phyloP scores from a whole-genome alignment of 1,140 invertebrate species.

The Hestina assimilis region DNA sequence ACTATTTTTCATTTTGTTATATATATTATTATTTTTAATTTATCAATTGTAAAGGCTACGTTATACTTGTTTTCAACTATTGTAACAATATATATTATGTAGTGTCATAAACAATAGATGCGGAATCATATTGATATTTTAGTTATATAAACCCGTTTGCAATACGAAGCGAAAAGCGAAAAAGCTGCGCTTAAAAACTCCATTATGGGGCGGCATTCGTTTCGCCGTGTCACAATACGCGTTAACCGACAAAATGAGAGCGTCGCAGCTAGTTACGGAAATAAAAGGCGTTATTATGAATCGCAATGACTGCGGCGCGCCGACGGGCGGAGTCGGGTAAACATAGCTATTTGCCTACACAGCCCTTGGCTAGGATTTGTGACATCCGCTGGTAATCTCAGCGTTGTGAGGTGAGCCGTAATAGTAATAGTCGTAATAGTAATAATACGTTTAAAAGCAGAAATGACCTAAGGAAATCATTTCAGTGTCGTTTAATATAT shows the following conservation, averaged over 20 bases:
- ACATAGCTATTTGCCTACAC: constrained; percentile 64
- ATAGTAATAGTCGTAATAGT: not conserved
- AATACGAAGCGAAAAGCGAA: constrained; percentile 54
- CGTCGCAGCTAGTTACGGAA: constrained; percentile 70
- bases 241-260: constrained; percentile 70
- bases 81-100: not conserved
- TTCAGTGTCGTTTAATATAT: too few species aligned
- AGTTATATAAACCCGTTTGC: constrained; percentile 65
- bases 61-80: too few species aligned
- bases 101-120: constrained; percentile 33
- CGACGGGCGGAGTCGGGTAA: constrained; percentile 54
- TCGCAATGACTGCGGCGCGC: constrained; percentile 37
- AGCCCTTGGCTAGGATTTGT: constrained; percentile 63
- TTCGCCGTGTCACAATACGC: constrained; percentile 68
- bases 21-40: too few species aligned
- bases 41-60: too few species aligned
- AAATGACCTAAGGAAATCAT: too few species aligned
- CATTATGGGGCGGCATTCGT: constrained; percentile 68
- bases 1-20: too few species aligned
- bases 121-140: constrained; percentile 58
- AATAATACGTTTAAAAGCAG: not conserved
- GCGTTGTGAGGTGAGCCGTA: constrained; percentile 7
- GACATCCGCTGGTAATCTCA: constrained; percentile 56
- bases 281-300: constrained; percentile 74
- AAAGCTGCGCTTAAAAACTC: constrained; percentile 70